These are phyloP conservation scores for Zhuqinia jingwanae DNA, from an alignment of 2,888 invertebrate species.

Conservation along the genomic window DNA sequence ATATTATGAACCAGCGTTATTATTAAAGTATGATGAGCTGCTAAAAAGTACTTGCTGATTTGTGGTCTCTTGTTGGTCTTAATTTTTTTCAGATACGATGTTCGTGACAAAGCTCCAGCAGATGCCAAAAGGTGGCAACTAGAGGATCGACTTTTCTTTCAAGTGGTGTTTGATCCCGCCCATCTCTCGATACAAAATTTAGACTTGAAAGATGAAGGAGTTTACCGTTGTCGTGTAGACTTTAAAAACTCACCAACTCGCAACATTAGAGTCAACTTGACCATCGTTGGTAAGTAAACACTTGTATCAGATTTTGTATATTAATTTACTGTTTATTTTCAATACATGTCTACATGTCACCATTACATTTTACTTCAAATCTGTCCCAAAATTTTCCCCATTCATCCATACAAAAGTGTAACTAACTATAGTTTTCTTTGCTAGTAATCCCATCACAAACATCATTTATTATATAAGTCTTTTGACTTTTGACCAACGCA, in stretches of 20 bases:
- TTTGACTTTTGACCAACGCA: too few relatives aligned
- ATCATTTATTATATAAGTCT: too few relatives aligned
- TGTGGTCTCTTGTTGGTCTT: slow-evolving; percentile 12
- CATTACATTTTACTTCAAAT: too few relatives aligned
- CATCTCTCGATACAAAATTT: slow-evolving; percentile 78
- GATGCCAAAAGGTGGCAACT: slow-evolving; percentile 79
- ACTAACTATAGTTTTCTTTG: too few relatives aligned
- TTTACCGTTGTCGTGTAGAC: slow-evolving; percentile 94
- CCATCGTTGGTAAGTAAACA: slow-evolving; percentile 89
- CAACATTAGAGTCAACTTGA: slow-evolving; percentile 92
- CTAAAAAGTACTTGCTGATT: not conserved
- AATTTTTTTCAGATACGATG: slow-evolving; percentile 78
- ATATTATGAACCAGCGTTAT: too few relatives aligned
- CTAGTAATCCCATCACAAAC: too few relatives aligned
- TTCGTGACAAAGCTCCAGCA: slow-evolving; percentile 76
- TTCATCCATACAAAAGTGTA: too few relatives aligned
- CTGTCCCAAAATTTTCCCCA: too few relatives aligned
- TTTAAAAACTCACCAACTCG: slow-evolving; percentile 93
- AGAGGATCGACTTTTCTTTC: slow-evolving; percentile 78
- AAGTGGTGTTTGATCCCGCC: slow-evolving; percentile 78
- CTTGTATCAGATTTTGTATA: too few relatives aligned
- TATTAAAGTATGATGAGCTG: not conserved
- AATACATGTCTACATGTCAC: too few relatives aligned
- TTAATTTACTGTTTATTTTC: too few relatives aligned
- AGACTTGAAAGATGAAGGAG: slow-evolving; percentile 82